phyloP scores from a whole-genome alignment of 2,797 vertebrate genomes.

The Acanthis flammea region DNA sequence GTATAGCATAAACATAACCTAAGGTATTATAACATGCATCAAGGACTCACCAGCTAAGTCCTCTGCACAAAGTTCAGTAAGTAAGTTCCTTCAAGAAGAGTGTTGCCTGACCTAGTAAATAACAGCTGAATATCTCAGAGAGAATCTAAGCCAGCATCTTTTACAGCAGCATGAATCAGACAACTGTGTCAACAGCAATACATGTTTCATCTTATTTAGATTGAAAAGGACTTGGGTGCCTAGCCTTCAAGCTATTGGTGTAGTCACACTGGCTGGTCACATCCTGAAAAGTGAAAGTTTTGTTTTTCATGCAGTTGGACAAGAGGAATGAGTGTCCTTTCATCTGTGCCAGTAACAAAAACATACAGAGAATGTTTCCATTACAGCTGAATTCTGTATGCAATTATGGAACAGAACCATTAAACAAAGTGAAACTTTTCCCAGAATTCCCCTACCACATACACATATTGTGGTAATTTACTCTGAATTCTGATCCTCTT shows the following conservation, averaged over 20 bases:
- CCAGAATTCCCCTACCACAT: not conserved
- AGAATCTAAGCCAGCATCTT: not conserved
- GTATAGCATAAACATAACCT: not conserved
- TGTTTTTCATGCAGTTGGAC: not conserved
- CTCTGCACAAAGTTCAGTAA: not conserved
- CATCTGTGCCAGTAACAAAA: not conserved
- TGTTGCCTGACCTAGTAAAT: not conserved
- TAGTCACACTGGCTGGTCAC: not conserved
- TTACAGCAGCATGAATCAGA: not conserved
- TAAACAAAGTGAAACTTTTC: conserved; percentile 11
- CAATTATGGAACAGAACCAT: not conserved
- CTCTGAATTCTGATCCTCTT: not conserved
- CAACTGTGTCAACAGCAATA: not conserved
- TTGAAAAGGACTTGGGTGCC: not conserved
- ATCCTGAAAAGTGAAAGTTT: conserved; percentile 21
- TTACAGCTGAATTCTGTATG: not conserved
- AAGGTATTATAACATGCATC: not conserved
- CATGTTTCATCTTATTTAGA: not conserved
- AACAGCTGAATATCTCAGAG: not conserved
- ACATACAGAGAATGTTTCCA: not conserved
- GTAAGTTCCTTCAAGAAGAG: not conserved
- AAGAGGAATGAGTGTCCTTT: not conserved
- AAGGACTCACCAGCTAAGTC: not conserved
- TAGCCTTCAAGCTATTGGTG: not conserved
- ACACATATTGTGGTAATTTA: not conserved